Evolutionary conservation across 2,888 invertebrate genomes (phyloP).

Genomic region (Lumbricus terrestris): DNA sequence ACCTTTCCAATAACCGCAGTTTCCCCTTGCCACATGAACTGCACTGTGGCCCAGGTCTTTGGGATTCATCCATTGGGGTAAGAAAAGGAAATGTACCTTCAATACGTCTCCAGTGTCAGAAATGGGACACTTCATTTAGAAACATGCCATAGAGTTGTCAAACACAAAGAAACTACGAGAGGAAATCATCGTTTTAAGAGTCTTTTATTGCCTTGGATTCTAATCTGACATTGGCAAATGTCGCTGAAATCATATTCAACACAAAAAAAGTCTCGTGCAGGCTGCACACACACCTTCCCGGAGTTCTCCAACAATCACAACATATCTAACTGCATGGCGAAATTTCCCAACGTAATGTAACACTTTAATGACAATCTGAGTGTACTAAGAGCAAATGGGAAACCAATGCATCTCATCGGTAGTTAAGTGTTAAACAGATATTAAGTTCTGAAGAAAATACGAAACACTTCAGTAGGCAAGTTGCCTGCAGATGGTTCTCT

Average conservation of each 20-base stretch:
- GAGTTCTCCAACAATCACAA: not conserved
- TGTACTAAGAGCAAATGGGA: too few species aligned
- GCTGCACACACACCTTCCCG: not conserved
- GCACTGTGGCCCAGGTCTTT: not conserved
- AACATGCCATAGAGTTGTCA: not conserved
- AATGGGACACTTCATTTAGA: not conserved
- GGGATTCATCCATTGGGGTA: not conserved
- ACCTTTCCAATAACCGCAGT: too few species aligned
- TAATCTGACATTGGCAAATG: not conserved
- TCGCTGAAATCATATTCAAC: not conserved
- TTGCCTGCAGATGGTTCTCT: not conserved
- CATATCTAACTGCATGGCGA: not conserved
- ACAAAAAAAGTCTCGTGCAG: not conserved
- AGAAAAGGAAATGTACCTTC: not conserved
- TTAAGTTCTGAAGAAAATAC: not conserved
- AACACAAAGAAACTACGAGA: not conserved
- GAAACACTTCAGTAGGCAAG: not conserved
- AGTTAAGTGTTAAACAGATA: not conserved
- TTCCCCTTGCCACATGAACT: too few species aligned
- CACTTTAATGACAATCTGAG: not conserved
- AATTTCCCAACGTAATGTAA: not conserved
- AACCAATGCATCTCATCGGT: too few species aligned
- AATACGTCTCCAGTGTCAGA: not conserved
- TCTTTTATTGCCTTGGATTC: conserved; percentile 14
- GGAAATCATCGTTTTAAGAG: not conserved